Conservation (phyloP, 1,140 invertebrate genomes). For the Drosophila neocordata region DNA sequence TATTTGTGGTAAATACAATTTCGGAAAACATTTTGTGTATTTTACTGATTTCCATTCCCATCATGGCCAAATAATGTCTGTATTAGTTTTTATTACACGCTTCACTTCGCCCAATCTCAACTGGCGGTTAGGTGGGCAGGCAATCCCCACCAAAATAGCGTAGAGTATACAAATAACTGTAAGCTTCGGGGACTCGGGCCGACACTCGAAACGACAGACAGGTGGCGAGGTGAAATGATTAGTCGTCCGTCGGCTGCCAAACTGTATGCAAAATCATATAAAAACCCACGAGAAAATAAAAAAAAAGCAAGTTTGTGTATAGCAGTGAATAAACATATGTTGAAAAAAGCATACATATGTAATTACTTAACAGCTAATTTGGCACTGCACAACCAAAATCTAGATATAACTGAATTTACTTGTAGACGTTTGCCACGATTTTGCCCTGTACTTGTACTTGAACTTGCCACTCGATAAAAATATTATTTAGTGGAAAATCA, state of each 20-base stretch:
- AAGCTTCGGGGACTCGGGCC: constrained; percentile 25
- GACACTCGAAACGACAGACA: constrained; percentile 26
- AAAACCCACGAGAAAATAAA: constrained; percentile 21
- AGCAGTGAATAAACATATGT: background rate
- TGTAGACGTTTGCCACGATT: background rate
- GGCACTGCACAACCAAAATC: background rate
- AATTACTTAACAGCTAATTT: constrained; percentile 45
- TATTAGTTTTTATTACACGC: constrained; percentile 2
- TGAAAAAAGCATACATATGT: constrained; percentile 24
- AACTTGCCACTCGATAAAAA: constrained; percentile 13
- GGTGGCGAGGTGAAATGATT: constrained; percentile 59
- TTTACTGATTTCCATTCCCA: background rate
- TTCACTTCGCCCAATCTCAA: constrained; percentile 16
- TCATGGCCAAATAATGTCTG: background rate
- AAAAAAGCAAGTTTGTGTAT: constrained; percentile 53
- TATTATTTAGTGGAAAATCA: constrained; percentile 1
- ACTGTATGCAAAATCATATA: constrained; percentile 32
- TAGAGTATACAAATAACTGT: constrained; percentile 44
- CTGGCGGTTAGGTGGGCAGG: constrained; percentile 7
- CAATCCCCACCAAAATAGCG: constrained; percentile 12
- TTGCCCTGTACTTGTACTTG: constrained; percentile 16
- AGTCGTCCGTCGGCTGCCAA: constrained; percentile 65
- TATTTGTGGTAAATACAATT: too few relatives aligned
- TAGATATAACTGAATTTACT: constrained; percentile 7
- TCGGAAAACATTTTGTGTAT: background rate